Conservation (phyloP, 2,113 vertebrate genomes). For the Verasper variegatus region DNA sequence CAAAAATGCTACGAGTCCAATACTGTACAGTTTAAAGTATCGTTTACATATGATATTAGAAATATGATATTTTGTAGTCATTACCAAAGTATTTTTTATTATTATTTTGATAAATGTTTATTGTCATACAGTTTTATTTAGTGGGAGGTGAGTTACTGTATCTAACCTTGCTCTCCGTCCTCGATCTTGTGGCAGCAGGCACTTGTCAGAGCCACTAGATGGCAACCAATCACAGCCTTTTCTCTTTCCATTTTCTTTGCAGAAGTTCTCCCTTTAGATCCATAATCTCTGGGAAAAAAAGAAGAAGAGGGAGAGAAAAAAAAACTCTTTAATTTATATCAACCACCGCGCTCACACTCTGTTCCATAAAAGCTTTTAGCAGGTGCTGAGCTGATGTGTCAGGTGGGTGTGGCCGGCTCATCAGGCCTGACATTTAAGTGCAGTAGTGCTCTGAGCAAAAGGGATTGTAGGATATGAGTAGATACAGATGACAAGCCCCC, state of each 20-base stretch:
- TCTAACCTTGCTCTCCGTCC: not conserved
- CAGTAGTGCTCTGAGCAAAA: conserved; percentile 95
- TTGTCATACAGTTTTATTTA: not conserved
- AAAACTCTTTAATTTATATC: conserved; percentile 75
- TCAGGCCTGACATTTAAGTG: conserved; percentile 99
- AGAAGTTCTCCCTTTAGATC: conserved; percentile 57
- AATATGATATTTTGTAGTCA: not conserved
- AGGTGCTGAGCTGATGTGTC: conserved; percentile 77
- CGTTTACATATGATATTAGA: not conserved
- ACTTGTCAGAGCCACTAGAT: conserved; percentile 69
- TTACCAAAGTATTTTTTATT: not conserved
- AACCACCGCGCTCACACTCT: conserved; percentile 66
- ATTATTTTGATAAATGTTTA: not conserved
- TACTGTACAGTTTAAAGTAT: no score
- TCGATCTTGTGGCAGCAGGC: not conserved
- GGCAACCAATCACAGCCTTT: conserved; percentile 68
- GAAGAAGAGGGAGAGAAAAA: conserved; percentile 38
- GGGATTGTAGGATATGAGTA: conserved; percentile 91
- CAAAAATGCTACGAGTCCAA: no score
- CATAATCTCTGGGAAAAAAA: conserved; percentile 39
- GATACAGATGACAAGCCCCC: conserved; percentile 88
- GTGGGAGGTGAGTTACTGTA: not conserved
- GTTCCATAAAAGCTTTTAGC: conserved; percentile 82
- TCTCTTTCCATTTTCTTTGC: conserved; percentile 15
- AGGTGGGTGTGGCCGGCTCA: conserved; percentile 84